These are phyloP conservation scores for Drymodes brunneopygia DNA, from an alignment of 2,113 vertebrate species.

Conservation along the genomic window DNA sequence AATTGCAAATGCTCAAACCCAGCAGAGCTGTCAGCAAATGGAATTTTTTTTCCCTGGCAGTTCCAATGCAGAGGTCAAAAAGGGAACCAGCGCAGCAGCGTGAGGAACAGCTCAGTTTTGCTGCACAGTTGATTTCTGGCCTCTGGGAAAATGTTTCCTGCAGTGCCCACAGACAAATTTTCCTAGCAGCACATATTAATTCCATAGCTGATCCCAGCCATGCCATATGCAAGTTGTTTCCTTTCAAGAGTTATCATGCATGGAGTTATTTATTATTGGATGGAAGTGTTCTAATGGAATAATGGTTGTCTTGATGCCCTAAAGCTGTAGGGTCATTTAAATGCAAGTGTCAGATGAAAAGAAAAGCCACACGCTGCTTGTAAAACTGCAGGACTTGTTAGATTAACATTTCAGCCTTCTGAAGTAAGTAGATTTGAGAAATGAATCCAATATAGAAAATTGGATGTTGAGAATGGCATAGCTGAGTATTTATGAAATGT, in stretches of 20 bases:
- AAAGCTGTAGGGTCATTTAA: conserved; percentile 22
- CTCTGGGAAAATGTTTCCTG: not conserved
- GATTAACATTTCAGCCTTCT: conserved; percentile 29
- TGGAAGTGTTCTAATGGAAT: not conserved
- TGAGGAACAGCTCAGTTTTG: not conserved
- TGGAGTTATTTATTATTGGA: conserved; percentile 14
- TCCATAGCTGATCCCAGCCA: not conserved
- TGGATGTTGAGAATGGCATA: not conserved
- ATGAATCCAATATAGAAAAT: conserved; percentile 26
- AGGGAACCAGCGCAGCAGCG: not conserved
- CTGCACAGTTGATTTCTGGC: not conserved
- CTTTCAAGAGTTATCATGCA: not conserved
- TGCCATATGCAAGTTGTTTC: not conserved
- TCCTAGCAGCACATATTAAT: not conserved
- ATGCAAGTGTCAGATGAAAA: conserved; percentile 26
- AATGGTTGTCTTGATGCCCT: not conserved
- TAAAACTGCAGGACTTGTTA: conserved; percentile 28
- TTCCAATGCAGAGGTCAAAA: not conserved
- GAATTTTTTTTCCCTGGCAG: not conserved
- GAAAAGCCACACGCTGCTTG: conserved; percentile 20
- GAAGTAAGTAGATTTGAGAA: conserved; percentile 25
- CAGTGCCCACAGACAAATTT: not conserved
- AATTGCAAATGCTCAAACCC: not conserved
- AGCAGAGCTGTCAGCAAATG: not conserved
- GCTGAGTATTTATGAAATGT: conserved; percentile 32